These are phyloP conservation scores for Arctopsyche grandis DNA, from an alignment of 1,140 invertebrate species.

Conservation along the genomic window DNA sequence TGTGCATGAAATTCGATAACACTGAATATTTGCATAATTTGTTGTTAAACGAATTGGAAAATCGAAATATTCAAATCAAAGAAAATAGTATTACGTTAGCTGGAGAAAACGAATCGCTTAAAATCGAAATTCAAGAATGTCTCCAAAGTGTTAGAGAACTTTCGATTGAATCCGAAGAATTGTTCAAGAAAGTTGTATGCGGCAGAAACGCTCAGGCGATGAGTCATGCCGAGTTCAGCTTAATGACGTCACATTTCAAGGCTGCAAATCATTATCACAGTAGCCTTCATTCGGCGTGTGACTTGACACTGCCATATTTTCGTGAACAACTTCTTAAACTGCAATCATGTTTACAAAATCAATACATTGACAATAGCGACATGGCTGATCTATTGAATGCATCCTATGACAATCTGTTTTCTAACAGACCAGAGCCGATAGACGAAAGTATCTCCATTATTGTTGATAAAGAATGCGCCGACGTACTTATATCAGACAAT, in stretches of 20 bases:
- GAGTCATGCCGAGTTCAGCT: conserved; percentile 42
- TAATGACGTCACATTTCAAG: conserved; percentile 38
- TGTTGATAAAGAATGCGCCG: background rate
- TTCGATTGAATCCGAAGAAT: conserved; percentile 30
- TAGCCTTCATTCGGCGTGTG: conserved; percentile 40
- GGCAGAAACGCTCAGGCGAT: conserved; percentile 39
- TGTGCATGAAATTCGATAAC: conserved; percentile 21
- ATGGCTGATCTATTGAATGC: background rate
- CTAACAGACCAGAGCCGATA: background rate
- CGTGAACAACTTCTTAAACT: conserved; percentile 28
- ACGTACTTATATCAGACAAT: background rate
- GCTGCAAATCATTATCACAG: conserved; percentile 43
- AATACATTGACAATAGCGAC: background rate
- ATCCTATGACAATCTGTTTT: background rate
- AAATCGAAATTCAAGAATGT: conserved; percentile 31
- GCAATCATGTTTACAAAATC: conserved; percentile 37
- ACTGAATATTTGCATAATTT: conserved; percentile 23
- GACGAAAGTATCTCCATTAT: background rate
- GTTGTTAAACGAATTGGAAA: background rate
- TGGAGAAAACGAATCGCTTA: conserved; percentile 40
- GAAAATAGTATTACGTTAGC: conserved; percentile 20
- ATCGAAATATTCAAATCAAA: background rate
- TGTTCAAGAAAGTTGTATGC: conserved; percentile 36
- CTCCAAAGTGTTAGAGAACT: background rate
- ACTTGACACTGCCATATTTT: conserved; percentile 38